Percentiles rank a stretch among this genome's conserved stretches.
Evolutionary conservation across 2,113 vertebrate genomes (phyloP).

Genomic region (Neolamprologus toae): DNA sequence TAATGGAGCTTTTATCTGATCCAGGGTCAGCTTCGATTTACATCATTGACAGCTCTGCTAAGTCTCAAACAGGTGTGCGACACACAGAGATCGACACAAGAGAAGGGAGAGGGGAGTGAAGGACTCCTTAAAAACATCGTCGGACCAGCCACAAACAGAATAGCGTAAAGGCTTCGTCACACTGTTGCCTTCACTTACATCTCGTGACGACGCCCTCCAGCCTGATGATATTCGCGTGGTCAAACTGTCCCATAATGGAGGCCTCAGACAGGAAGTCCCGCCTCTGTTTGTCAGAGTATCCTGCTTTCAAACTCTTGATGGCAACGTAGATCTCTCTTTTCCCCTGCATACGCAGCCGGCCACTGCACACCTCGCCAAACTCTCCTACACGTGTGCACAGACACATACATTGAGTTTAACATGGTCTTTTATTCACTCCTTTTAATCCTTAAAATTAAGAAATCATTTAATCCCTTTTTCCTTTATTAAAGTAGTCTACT

Average conservation of each 20-base stretch:
- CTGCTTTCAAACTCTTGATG: constrained; percentile 74
- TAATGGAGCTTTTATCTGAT: constrained; percentile 44
- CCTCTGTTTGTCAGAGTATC: constrained; percentile 74
- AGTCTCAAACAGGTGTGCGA: background rate
- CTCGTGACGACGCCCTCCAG: constrained; percentile 73
- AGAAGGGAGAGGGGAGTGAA: background rate
- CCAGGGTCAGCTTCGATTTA: constrained; percentile 8
- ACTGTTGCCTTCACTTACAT: constrained; percentile 57
- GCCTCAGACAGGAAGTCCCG: constrained; percentile 73
- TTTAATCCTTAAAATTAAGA: background rate
- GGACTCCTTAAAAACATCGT: background rate
- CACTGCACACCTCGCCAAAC: constrained; percentile 75
- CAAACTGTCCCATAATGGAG: constrained; percentile 76
- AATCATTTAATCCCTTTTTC: background rate
- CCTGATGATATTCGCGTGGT: constrained; percentile 74
- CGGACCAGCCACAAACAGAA: background rate
- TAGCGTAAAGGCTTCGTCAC: background rate
- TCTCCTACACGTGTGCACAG: constrained; percentile 52
- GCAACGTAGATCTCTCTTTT: constrained; percentile 74
- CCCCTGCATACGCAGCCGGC: constrained; percentile 68
- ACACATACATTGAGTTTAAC: background rate
- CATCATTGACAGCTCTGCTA: background rate
- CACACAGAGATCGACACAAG: background rate
- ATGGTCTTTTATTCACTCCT: background rate
- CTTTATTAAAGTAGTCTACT: background rate